Percentiles rank a stretch among this genome's conserved stretches.
Conservation (phyloP, 2,113 vertebrate species). For the Albula glossodonta region DNA sequence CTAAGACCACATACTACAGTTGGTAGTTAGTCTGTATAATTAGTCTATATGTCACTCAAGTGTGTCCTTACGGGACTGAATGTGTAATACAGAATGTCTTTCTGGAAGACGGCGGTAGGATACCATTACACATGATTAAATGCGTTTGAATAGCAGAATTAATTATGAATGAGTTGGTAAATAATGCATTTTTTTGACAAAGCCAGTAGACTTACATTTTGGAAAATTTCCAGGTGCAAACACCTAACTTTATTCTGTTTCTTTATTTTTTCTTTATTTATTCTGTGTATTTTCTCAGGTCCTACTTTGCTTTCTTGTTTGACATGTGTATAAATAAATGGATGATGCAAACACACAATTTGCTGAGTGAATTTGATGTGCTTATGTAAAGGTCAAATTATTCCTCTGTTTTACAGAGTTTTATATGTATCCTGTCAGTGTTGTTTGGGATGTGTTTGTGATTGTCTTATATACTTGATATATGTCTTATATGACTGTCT, state of each 20-base stretch:
- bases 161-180: conserved; percentile 25
- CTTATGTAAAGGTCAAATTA: not conserved
- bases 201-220: conserved; percentile 12
- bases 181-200: conserved; percentile 25
- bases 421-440: not conserved
- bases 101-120: not conserved
- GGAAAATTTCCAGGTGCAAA: not conserved
- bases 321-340: not conserved
- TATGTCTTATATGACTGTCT: no score
- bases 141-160: conserved; percentile 4
- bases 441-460: not conserved
- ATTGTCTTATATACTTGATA: not conserved
- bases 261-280: not conserved
- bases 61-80: not conserved
- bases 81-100: not conserved
- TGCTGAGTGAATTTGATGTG: not conserved
- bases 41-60: not conserved
- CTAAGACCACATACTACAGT: not conserved
- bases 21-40: not conserved
- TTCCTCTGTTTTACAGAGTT: not conserved
- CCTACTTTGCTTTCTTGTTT: not conserved
- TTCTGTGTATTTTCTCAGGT: not conserved
- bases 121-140: conserved; percentile 5
- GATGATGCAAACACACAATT: not conserved
- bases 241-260: not conserved